These are phyloP conservation scores for Lepus townsendii DNA, from an alignment of 2,797 vertebrate genomes.

Conservation along the genomic window DNA sequence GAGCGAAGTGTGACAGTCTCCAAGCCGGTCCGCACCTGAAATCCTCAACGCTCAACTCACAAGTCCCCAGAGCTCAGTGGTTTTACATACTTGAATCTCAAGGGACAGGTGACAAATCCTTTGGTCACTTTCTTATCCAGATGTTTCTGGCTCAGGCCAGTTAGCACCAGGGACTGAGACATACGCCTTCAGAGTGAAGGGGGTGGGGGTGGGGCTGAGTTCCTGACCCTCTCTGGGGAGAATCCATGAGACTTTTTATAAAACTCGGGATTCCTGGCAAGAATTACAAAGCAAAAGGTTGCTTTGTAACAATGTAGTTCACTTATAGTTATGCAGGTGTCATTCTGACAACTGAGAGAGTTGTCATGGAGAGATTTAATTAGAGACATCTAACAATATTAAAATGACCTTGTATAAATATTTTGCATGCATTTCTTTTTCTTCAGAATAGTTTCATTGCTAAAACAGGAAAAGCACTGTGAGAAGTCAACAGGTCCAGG, in stretches of 20 bases:
- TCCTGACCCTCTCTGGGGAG: background rate
- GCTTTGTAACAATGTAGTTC: slow-evolving; percentile 15
- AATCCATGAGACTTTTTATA: slow-evolving; percentile 51
- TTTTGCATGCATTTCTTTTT: slow-evolving; percentile 25
- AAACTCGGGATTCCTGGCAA: slow-evolving; percentile 14
- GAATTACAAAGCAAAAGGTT: background rate
- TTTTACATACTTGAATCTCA: slow-evolving; percentile 63
- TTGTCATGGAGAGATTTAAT: slow-evolving; percentile 1
- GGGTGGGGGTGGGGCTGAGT: background rate
- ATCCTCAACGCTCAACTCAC: slow-evolving; percentile 1
- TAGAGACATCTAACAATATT: slow-evolving; percentile 17
- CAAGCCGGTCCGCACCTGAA: background rate
- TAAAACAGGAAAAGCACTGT: background rate
- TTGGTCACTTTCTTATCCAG: slow-evolving; percentile 50
- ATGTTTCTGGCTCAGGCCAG: background rate
- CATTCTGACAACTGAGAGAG: slow-evolving; percentile 22
- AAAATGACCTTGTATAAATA: slow-evolving; percentile 31
- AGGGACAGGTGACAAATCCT: slow-evolving; percentile 28
- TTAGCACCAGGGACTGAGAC: background rate
- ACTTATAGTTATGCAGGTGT: slow-evolving; percentile 40
- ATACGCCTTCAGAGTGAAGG: slow-evolving; percentile 57
- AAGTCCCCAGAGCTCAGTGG: slow-evolving; percentile 39
- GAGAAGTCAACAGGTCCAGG: background rate
- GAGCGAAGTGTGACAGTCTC: background rate
- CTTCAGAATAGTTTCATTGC: slow-evolving; percentile 16